Percentiles rank a stretch among this genome's conserved stretches.
phyloP scores from a whole-genome alignment of 2,113 vertebrate genomes.

The Oncorhynchus clarkii region DNA sequence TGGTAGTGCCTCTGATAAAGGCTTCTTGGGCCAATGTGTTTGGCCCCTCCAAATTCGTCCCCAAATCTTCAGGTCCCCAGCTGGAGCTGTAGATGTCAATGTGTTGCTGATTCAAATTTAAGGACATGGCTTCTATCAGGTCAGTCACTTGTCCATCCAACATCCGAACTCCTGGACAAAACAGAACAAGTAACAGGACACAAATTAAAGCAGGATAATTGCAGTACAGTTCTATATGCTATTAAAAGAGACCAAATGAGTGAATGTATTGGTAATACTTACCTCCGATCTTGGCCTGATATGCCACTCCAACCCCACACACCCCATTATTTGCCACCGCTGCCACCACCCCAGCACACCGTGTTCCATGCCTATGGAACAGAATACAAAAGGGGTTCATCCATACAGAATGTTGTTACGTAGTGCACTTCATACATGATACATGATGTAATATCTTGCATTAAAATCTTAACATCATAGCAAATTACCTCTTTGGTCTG shows the following conservation, averaged over 20 bases:
- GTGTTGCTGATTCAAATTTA: conserved; percentile 73
- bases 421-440: too few species aligned
- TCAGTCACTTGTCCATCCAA: conserved; percentile 75
- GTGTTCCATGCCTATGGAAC: conserved; percentile 74
- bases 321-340: conserved; percentile 67
- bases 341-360: conserved; percentile 75
- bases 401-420: too few species aligned
- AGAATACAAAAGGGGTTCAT: neutral
- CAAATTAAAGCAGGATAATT: neutral
- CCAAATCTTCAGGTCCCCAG: conserved; percentile 76
- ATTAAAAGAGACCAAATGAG: too few species aligned
- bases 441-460: too few species aligned
- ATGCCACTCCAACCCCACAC: conserved; percentile 69
- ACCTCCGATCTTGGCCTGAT: conserved; percentile 74
- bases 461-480: too few species aligned
- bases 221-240: too few species aligned
- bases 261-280: conserved; percentile 9
- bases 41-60: conserved; percentile 68
- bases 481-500: conserved; percentile 69
- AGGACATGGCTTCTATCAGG: conserved; percentile 73
- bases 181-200: neutral
- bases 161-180: conserved; percentile 74
- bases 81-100: conserved; percentile 80
- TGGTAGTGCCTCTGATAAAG: conserved; percentile 57
- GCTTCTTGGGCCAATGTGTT: conserved; percentile 64